These are phyloP conservation scores for Spilarctia lutea DNA, from an alignment of 2,888 invertebrate genomes.

Conservation along the genomic window DNA sequence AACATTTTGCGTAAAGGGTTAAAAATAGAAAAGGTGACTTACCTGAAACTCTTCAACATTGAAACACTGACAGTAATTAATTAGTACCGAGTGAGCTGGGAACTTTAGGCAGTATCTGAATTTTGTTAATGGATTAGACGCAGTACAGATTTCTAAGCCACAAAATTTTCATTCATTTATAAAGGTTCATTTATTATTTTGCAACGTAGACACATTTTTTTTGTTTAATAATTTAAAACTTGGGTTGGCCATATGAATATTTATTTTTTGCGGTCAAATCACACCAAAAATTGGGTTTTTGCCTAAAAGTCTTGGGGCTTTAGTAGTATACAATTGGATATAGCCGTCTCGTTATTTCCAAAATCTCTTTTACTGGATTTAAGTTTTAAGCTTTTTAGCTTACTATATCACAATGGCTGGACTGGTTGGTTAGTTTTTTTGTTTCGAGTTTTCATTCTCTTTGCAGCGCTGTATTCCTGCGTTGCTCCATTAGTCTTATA, in stretches of 20 bases:
- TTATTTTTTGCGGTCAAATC: background rate
- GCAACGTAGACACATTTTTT: background rate
- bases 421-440: too few relatives aligned
- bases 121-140: background rate
- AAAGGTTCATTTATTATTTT: background rate
- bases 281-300: too few relatives aligned
- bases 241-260: background rate
- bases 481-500: too few relatives aligned
- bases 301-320: too few relatives aligned
- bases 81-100: background rate
- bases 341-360: too few relatives aligned
- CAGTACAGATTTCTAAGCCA: conserved; percentile 8
- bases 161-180: background rate
- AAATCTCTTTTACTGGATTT: too few relatives aligned
- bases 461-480: too few relatives aligned
- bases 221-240: background rate
- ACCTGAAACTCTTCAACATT: background rate
- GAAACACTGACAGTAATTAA: conserved; percentile 1
- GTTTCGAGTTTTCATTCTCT: too few relatives aligned
- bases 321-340: too few relatives aligned
- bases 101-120: background rate
- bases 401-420: too few relatives aligned
- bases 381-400: too few relatives aligned
- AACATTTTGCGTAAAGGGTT: background rate
- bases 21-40: conserved; percentile 3